These are phyloP conservation scores for Sciaenops ocellatus DNA, from an alignment of 2,797 vertebrate species.

Conservation along the genomic window DNA sequence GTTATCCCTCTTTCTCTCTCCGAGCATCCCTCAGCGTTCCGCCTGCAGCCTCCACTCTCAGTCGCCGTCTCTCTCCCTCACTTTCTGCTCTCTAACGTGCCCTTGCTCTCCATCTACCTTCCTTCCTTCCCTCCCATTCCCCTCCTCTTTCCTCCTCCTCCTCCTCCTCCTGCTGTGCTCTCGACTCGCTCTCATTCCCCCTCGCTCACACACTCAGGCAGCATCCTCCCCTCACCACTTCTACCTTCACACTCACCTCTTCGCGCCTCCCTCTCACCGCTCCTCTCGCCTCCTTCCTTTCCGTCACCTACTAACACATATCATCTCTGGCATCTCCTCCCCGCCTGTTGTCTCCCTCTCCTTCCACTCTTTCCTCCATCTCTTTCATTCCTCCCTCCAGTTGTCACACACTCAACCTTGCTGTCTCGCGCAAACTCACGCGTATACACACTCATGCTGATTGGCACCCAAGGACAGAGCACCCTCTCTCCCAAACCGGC, in stretches of 20 bases:
- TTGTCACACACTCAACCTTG: constrained; percentile 65
- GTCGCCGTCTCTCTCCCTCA: constrained; percentile 42
- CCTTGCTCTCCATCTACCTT: constrained; percentile 54
- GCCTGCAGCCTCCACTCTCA: constrained; percentile 33
- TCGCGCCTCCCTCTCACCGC: constrained; percentile 63
- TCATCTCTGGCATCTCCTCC: constrained; percentile 63
- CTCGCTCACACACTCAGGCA: constrained; percentile 73
- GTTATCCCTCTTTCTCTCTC: constrained; percentile 29
- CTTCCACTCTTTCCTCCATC: constrained; percentile 49
- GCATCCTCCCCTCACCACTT: constrained; percentile 78
- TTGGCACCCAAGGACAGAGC: constrained; percentile 82
- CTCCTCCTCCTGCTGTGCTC: constrained; percentile 54
- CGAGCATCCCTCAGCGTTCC: constrained; percentile 36
- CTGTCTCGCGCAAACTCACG: constrained; percentile 48
- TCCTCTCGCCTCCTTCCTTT: constrained; percentile 70
- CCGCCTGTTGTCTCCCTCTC: constrained; percentile 57
- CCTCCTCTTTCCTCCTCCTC: constrained; percentile 22
- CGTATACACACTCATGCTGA: constrained; percentile 75
- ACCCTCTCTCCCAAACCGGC: constrained; percentile 66
- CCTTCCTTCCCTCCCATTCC: constrained; percentile 33
- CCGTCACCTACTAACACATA: constrained; percentile 79
- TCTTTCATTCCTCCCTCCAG: constrained; percentile 49
- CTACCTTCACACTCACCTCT: constrained; percentile 79
- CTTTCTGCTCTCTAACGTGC: constrained; percentile 47
- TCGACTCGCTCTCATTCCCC: constrained; percentile 66